These are phyloP conservation scores for Heloderma charlesbogerti DNA, from an alignment of 2,113 vertebrate genomes.

Conservation along the genomic window DNA sequence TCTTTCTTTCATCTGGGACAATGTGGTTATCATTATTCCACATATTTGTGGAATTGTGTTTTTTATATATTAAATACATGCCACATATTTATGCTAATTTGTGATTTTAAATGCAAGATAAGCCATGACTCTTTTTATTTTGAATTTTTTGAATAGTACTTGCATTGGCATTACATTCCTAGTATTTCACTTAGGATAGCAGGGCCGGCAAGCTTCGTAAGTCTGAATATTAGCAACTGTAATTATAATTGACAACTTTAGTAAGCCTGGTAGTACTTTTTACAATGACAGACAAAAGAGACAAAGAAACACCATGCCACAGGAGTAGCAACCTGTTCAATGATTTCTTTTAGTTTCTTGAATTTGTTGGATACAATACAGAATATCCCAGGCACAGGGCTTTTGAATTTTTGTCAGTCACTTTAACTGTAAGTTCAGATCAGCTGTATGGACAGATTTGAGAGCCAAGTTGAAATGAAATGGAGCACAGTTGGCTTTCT, in stretches of 20 bases:
- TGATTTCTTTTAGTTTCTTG: background rate
- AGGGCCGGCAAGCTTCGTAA: background rate
- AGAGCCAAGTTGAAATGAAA: background rate
- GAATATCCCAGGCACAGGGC: background rate
- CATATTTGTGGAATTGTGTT: background rate
- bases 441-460: background rate
- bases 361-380: background rate
- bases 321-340: background rate
- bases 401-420: conserved; percentile 15
- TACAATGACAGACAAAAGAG: background rate
- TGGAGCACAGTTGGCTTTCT: background rate
- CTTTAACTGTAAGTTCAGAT: background rate
- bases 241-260: background rate
- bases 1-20: background rate
- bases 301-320: background rate
- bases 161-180: background rate
- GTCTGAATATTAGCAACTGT: background rate
- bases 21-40: background rate
- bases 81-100: background rate
- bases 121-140: background rate
- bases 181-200: background rate
- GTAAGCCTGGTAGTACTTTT: background rate
- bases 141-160: background rate
- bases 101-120: conserved; percentile 31
- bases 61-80: too few species aligned